Evolutionary conservation across 2,888 invertebrate genomes (phyloP), one percentile per base, ranked within the genome.

Genomic region (Melolontha melolontha): DNA sequence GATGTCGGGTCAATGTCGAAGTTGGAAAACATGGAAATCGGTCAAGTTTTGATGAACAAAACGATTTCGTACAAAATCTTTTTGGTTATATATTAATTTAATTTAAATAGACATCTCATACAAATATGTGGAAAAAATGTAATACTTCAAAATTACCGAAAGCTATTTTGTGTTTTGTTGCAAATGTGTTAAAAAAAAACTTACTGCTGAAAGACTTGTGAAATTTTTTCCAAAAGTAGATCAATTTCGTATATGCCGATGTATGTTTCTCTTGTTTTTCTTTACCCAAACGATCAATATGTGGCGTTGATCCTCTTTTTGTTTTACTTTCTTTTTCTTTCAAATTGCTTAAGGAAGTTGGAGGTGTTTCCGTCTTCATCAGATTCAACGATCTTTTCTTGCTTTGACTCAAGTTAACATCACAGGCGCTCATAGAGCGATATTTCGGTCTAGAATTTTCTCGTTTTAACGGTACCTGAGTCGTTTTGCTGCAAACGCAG

Each of bases 171-270:
- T 22, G 22, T 22, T 22, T 22, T 10, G 14, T 14, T 34, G 44
- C 22, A 41, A 11, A 51, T 29, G 11, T 47, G 64, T 12, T 55
- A 47, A 59, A 12, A 66, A 62, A 54, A 63, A 55, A 75, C 75
- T 75, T 74, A 73, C 76, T 75, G 67, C 72, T 76, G 27, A 79
- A 59, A 16, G 78, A 77, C 67, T 73, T 77, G 64, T 78, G 76
- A 64, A 80, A 73, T 70, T 75, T 77, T 74, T 74, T 80, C 77
- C 79, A 80, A 68, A 77, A 78, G 65, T 75, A 74, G 68, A 76
- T 67, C 67, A 80, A 49, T 49, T 57, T 76, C 29, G 75, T 72
- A 63, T 77, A 78, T 2, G 75, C 72, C 10, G 74, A 71, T 49
- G 62, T 66, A 34, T 72, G 71, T 14, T 70, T 66, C 22, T 71